Evolutionary conservation across 1,140 invertebrate species (phyloP).

Genomic region (Cherax destructor): DNA sequence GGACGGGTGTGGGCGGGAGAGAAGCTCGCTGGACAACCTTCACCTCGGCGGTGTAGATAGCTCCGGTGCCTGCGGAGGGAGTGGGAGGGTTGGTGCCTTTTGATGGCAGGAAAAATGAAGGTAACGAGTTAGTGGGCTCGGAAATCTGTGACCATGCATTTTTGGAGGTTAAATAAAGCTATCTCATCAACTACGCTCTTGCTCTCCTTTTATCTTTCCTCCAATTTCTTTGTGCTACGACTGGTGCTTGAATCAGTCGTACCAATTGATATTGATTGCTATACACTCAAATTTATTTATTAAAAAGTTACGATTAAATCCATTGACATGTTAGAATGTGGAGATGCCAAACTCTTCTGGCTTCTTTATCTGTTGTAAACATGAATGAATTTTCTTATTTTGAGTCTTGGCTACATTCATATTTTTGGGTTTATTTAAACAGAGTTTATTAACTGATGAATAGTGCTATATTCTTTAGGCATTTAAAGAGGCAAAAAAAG

Average conservation of each 20-base stretch:
- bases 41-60: constrained; percentile 62
- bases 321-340: too few relatives aligned
- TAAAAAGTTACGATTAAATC: too few relatives aligned
- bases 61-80: constrained; percentile 58
- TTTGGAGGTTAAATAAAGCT: background rate
- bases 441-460: background rate
- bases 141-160: background rate
- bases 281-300: too few relatives aligned
- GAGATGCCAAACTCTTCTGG: too few relatives aligned
- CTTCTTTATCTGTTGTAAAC: background rate
- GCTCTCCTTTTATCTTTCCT: background rate
- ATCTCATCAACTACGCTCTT: background rate
- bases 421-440: background rate
- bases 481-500: too few relatives aligned
- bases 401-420: background rate
- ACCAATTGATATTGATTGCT: background rate
- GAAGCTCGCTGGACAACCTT: constrained; percentile 61
- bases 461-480: background rate
- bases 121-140: constrained; percentile 12
- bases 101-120: constrained; percentile 44
- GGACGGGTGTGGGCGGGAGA: constrained; percentile 51
- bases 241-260: background rate
- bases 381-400: background rate
- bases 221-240: background rate
- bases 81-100: constrained; percentile 54